Evolutionary conservation across 2,113 vertebrate species (phyloP), one percentile per base, ranked within the genome.

Genomic region (Fulmarus glacialis): DNA sequence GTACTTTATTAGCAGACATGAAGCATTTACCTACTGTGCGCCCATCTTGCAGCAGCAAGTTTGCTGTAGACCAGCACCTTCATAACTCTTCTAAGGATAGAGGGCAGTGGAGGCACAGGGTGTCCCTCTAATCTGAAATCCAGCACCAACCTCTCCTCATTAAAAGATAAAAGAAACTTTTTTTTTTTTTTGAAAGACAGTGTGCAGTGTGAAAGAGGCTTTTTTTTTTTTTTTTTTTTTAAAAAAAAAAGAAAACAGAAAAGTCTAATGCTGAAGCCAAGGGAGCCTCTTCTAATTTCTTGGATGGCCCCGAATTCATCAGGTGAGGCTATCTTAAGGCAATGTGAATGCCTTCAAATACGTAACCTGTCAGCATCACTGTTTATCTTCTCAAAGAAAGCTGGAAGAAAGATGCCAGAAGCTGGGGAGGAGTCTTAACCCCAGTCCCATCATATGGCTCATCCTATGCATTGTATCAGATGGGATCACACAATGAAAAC

Each of bases 361-460:
- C 18, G 42, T 89, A 97, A 94, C 62, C 66, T 94, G 94, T 91
- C 89, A 94, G 78, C 87, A 94, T 87, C 89, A 79, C 81, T 91
- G 87, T 89, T 95, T 93, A 96, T 94, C 94, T 94, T 95, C 86
- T 58, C 91, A 92, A 56, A 77, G 81, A 75, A 93, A 89, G 68
- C 52, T 92, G 72, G 40, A 84, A 92, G 77, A 96, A 93, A 97
- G 97, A 94, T 93, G 94, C 94, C 89, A 95, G 91, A 87, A 97
- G 93, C 94, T 96, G 93, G 50, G 95, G 96, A 91, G 96, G 93
- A 97, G 66, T 64, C 89, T 60, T 56, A 87, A 91, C 83, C 89
- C 58, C 18, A 24, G 30, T 72, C 43, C 86, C 73, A 95, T 87
- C 93, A 75, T 12, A 93, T 9, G 66, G 83, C 81, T 95, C 78